Percentiles rank a stretch among this genome's conserved stretches.
These are phyloP conservation scores for Drosophila meridiana DNA, from an alignment of 2,888 invertebrate species.

Conservation along the genomic window DNA sequence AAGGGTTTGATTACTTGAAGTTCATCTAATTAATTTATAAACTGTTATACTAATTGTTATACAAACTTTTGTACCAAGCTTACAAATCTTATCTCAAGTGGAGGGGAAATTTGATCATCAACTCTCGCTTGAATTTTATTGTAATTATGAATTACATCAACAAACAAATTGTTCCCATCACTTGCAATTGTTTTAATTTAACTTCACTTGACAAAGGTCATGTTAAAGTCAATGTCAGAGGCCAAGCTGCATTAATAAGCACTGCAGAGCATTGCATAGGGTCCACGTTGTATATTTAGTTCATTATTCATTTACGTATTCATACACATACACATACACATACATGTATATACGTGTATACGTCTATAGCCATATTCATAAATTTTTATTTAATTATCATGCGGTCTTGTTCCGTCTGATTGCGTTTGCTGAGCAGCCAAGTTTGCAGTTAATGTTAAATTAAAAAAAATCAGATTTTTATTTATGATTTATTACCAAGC, in stretches of 20 bases:
- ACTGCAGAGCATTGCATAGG: slow-evolving; percentile 33
- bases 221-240: slow-evolving; percentile 66
- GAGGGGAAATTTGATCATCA: not conserved
- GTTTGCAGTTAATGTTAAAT: slow-evolving; percentile 47
- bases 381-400: slow-evolving; percentile 57
- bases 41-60: not conserved
- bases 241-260: slow-evolving; percentile 48
- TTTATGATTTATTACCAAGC: slow-evolving; percentile 66
- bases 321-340: not conserved
- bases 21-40: not conserved
- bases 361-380: slow-evolving; percentile 33
- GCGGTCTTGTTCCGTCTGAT: slow-evolving; percentile 50
- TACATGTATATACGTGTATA: not conserved
- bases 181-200: slow-evolving; percentile 40
- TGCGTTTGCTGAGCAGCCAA: slow-evolving; percentile 37
- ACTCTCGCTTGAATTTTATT: slow-evolving; percentile 30
- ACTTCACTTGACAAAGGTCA: slow-evolving; percentile 60
- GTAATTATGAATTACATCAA: slow-evolving; percentile 54
- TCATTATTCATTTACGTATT: slow-evolving; percentile 22
- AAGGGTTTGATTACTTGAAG: not conserved
- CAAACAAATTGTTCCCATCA: slow-evolving; percentile 42
- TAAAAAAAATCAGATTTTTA: slow-evolving; percentile 11
- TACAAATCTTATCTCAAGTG: not conserved
- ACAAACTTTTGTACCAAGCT: not conserved
- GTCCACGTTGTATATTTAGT: slow-evolving; percentile 21